Conservation (phyloP, 1,140 invertebrate species). For the Drosophila malerkotliana region DNA sequence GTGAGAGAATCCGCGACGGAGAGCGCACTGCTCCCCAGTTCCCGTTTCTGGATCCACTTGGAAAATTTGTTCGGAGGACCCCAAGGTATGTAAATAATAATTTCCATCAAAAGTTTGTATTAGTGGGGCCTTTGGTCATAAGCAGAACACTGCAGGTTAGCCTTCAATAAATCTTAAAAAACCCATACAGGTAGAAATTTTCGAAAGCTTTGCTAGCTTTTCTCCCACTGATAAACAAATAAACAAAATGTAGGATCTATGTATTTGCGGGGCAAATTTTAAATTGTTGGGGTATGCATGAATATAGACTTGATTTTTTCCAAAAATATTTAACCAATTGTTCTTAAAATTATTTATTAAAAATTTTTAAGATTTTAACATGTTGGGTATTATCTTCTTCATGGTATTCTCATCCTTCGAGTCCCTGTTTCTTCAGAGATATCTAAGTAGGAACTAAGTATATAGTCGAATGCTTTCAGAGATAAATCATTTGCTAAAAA, state of each 20-base stretch:
- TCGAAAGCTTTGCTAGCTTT: constrained; percentile 22
- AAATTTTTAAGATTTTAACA: too few species aligned
- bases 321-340: neutral
- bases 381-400: too few species aligned
- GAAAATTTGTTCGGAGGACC: constrained; percentile 32
- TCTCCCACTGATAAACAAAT: constrained; percentile 48
- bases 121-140: constrained; percentile 14
- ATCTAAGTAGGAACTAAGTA: too few species aligned
- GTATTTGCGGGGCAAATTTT: constrained; percentile 38
- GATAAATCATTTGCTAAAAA: constrained; percentile 70
- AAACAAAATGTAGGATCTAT: constrained; percentile 47
- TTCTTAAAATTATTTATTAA: neutral
- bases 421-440: too few species aligned
- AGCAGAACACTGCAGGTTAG: constrained; percentile 12
- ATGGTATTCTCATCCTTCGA: too few species aligned
- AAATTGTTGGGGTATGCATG: constrained; percentile 67
- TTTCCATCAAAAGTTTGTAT: constrained; percentile 10
- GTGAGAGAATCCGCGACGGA: constrained; percentile 28
- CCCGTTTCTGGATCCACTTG: constrained; percentile 31
- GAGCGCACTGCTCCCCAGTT: constrained; percentile 29
- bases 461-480: neutral
- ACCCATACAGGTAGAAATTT: constrained; percentile 34
- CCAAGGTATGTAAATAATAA: constrained; percentile 62
- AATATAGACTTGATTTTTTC: neutral
- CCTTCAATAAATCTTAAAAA: constrained; percentile 58